Percentiles rank a stretch among this genome's conserved stretches.
Evolutionary conservation across 2,113 vertebrate species (phyloP).

Genomic region (Dermatemys mawii): DNA sequence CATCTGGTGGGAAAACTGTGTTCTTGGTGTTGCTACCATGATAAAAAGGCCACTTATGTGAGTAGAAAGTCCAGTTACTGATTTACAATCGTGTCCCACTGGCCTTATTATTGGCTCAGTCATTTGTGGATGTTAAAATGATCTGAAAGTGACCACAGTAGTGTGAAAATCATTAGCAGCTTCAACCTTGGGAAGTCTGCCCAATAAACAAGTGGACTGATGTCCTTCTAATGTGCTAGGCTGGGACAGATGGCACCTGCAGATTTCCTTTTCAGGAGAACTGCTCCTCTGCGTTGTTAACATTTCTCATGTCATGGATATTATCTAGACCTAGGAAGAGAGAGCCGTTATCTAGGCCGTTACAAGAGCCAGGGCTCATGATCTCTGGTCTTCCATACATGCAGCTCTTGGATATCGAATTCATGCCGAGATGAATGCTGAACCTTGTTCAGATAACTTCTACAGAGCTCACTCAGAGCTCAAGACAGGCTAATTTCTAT

Average conservation of each 20-base stretch:
- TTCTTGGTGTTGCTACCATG: conserved; percentile 14
- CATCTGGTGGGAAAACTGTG: conserved; percentile 14
- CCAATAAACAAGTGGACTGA: background rate
- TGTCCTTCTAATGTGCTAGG: background rate
- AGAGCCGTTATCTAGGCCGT: fast-evolving
- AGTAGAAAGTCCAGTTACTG: background rate
- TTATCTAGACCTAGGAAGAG: background rate
- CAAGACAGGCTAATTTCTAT: background rate
- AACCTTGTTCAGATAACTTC: fast-evolving
- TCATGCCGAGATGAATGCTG: background rate
- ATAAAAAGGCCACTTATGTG: background rate
- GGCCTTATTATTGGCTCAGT: conserved; percentile 22
- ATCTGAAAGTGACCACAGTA: background rate
- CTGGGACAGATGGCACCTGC: background rate
- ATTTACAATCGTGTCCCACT: conserved; percentile 28
- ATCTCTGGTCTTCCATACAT: background rate
- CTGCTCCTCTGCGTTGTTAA: background rate
- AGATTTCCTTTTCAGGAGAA: background rate
- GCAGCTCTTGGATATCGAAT: fast-evolving
- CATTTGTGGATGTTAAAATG: conserved; percentile 30
- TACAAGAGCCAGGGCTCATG: fast-evolving
- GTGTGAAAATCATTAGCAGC: background rate
- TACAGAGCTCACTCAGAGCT: background rate
- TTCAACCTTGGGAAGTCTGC: background rate
- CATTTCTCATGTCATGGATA: background rate